phyloP scores from a whole-genome alignment of 2,113 vertebrate species.

The Tringa solitaria region DNA sequence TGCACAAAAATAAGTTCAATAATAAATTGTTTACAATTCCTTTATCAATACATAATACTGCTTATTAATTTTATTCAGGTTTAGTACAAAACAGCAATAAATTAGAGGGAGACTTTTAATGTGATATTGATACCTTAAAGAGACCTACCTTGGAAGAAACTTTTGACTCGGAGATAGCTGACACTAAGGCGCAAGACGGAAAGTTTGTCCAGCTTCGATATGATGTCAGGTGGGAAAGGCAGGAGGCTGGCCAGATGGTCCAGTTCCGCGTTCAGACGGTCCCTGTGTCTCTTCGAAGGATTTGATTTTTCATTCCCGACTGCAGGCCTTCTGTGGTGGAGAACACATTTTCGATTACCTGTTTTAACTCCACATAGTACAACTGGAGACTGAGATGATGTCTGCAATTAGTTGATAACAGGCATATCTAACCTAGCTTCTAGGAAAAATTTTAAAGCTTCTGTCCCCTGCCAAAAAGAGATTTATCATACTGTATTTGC shows the following conservation, averaged over 20 bases:
- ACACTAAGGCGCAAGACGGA: slow-evolving; percentile 94
- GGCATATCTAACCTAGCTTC: background rate
- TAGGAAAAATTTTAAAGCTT: background rate
- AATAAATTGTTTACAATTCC: background rate
- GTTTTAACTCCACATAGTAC: background rate
- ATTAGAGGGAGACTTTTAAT: background rate
- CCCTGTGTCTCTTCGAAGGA: slow-evolving; percentile 94
- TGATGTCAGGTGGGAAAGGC: slow-evolving; percentile 89
- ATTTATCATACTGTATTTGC: background rate
- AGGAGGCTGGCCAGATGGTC: slow-evolving; percentile 93
- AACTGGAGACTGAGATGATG: background rate
- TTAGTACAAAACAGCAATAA: background rate
- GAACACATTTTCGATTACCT: slow-evolving; percentile 28
- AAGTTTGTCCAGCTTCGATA: slow-evolving; percentile 95
- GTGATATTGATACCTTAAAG: background rate
- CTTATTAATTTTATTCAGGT: background rate
- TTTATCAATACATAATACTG: background rate
- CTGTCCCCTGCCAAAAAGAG: background rate
- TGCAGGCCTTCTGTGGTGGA: slow-evolving; percentile 82
- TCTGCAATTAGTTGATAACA: background rate
- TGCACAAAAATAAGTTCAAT: background rate
- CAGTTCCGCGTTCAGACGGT: slow-evolving; percentile 92
- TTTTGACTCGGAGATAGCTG: slow-evolving; percentile 95
- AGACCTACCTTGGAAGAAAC: slow-evolving; percentile 90
- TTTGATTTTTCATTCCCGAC: slow-evolving; percentile 87